A percentile compares a stretch with the other conserved stretches of the same genome.
These are phyloP conservation scores for Cyclophora punctaria DNA, from an alignment of 2,888 invertebrate genomes.

Conservation along the genomic window DNA sequence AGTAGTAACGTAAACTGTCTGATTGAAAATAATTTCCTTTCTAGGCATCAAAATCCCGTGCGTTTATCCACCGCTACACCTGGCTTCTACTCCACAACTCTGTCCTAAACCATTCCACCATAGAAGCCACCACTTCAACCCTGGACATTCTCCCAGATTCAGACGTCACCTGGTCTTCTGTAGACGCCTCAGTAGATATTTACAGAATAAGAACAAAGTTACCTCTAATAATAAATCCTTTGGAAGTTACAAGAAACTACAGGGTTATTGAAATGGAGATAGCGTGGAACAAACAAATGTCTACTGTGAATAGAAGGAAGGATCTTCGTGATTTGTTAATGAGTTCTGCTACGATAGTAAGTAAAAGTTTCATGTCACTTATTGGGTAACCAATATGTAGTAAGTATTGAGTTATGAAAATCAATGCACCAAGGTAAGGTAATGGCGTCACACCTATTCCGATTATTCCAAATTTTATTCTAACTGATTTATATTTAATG, in stretches of 20 bases:
- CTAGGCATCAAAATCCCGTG: constrained; percentile 47
- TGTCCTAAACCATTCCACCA: constrained; percentile 19
- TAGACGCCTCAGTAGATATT: constrained; percentile 36
- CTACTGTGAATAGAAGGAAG: constrained; percentile 39
- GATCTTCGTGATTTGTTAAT: constrained; percentile 40
- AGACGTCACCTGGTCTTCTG: constrained; percentile 44
- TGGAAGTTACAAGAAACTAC: constrained; percentile 22
- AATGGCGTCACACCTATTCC: no score
- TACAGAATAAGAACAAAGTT: constrained; percentile 26
- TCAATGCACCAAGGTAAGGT: no score
- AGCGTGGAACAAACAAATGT: constrained; percentile 33
- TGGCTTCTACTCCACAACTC: constrained; percentile 47
- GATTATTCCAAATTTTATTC: no score
- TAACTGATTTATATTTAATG: no score
- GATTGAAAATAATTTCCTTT: constrained; percentile 7
- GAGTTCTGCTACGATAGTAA: constrained; percentile 42
- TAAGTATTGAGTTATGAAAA: no score
- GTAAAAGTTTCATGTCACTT: constrained; percentile 4
- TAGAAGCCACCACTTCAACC: constrained; percentile 24
- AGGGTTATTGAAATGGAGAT: constrained; percentile 18
- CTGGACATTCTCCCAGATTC: constrained; percentile 46
- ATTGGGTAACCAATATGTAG: no score
- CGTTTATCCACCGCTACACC: constrained; percentile 46
- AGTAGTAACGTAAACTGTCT: background rate
- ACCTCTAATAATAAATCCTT: constrained; percentile 24